Evolutionary conservation across 2,797 vertebrate species (phyloP), one percentile per base, ranked within the genome.

Genomic region (Margarornis squamiger): DNA sequence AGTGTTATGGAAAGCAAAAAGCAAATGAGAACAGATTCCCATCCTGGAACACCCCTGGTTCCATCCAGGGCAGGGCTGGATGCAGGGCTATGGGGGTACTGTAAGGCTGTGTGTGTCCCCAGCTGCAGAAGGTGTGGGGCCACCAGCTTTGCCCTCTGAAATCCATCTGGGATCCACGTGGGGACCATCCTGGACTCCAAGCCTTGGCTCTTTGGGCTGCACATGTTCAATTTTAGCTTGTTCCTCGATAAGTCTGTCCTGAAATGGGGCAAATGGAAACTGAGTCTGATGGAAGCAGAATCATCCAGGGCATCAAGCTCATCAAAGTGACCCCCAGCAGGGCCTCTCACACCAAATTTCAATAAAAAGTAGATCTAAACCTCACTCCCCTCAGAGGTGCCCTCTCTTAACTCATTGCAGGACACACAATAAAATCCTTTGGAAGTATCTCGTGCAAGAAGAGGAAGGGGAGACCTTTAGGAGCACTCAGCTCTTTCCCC

Each of bases 31-130:
- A 52, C 13, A 8, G 36, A 29, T 86, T 13, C 46, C 24, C 65
- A 10, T 32, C 6, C 0, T 1, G 38, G 43, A 58, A 5, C 1
- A 4, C 20, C 7, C 10, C 12, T 8, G 11, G 39, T 48, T 5
- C 75, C 62, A 21, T 3, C 16, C 48, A 46, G 51, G 59, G 38
- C 65, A 73, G 71, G 41, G 75, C 38, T 76, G 66, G 66, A 4
- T 46, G 43, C 7, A 38, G 48, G 51, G 23, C 17, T 9, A 1
- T 0, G 8, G 46, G n/a, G 36, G 2, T 55, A 0, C 3, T 19
- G 14, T 13, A n/a, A n/a, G 34, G 46, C 21, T 59, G 13, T 32
- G 45, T 2, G 17, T 10, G 3, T 14, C 32, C 34, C 32, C 20
- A 32, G 45, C 21, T 52, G 19, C 29, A 88, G 63, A 32, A 59